Evolutionary conservation across 2,797 vertebrate genomes (phyloP).

Genomic region (Melanotaenia boesemani): DNA sequence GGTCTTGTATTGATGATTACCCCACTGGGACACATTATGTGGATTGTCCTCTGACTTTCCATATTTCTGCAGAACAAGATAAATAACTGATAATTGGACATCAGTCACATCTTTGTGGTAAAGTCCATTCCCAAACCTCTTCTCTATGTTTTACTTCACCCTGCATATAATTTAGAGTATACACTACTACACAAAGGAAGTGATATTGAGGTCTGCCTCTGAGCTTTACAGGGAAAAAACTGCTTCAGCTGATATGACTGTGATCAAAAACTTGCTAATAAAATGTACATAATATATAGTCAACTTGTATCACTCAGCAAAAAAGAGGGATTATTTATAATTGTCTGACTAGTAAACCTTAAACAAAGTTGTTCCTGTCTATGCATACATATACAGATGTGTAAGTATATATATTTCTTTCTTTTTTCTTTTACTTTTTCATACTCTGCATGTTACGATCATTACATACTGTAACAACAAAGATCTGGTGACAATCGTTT

Average conservation of each 20-base stretch:
- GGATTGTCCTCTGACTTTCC: conserved; percentile 12
- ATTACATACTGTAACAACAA: not conserved
- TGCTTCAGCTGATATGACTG: conserved; percentile 41
- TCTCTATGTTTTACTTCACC: conserved; percentile 47
- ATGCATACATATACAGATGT: not conserved
- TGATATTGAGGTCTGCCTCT: conserved; percentile 51
- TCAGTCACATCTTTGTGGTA: conserved; percentile 22
- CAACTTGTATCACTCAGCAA: conserved; percentile 32
- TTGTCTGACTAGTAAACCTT: not conserved
- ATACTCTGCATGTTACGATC: not conserved
- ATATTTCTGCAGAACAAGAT: conserved; percentile 12
- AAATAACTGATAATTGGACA: conserved; percentile 44
- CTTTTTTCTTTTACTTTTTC: not conserved
- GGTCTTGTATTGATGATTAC: not conserved
- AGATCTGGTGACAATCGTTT: not conserved
- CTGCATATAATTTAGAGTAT: conserved; percentile 37
- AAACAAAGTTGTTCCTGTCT: not conserved
- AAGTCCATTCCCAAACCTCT: conserved; percentile 18
- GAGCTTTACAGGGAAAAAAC: conserved; percentile 38
- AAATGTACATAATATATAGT: conserved; percentile 25
- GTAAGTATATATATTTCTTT: not conserved
- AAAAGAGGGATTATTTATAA: conserved; percentile 30
- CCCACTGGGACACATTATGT: conserved; percentile 4
- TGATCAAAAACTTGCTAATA: conserved; percentile 60
- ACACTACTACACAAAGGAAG: conserved; percentile 34